Conservation (phyloP, 2,888 invertebrate genomes). For the Morinoia aosen region DNA sequence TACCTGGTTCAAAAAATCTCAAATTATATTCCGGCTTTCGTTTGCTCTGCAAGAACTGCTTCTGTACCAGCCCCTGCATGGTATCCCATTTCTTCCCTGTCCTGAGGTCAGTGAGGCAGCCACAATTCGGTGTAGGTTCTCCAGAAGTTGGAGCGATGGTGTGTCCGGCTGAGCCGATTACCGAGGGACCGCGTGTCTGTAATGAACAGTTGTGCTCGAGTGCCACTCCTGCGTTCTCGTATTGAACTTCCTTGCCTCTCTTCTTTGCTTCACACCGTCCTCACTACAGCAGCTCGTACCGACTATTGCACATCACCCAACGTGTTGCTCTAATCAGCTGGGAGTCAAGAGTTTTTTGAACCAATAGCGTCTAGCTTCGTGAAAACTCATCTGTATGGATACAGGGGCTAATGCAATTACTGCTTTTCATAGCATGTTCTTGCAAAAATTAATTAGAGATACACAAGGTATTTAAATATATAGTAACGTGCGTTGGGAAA, state of each 20-base stretch:
- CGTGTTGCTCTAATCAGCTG: no score
- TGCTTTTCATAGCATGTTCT: no score
- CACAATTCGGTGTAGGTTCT: slow-evolving; percentile 27
- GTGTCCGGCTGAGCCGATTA: slow-evolving; percentile 41
- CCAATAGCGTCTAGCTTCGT: no score
- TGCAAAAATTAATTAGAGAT: no score
- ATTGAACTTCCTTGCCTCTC: background rate
- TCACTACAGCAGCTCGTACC: background rate
- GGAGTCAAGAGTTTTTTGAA: no score
- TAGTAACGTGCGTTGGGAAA: no score
- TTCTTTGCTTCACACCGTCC: background rate
- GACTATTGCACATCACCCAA: background rate
- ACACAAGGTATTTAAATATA: no score
- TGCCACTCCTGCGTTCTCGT: background rate
- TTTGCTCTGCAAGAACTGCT: background rate
- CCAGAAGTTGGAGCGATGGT: slow-evolving; percentile 38
- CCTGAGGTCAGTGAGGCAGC: background rate
- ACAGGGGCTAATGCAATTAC: no score
- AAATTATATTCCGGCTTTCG: background rate
- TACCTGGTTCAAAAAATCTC: background rate
- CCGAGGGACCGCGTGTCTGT: slow-evolving; percentile 32
- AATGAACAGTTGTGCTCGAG: slow-evolving; percentile 43
- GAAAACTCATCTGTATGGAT: no score
- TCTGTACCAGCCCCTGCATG: background rate
- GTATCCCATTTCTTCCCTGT: background rate